Evolutionary conservation across 2,888 invertebrate species (phyloP).

Genomic region (Kryphioiulus occultus): DNA sequence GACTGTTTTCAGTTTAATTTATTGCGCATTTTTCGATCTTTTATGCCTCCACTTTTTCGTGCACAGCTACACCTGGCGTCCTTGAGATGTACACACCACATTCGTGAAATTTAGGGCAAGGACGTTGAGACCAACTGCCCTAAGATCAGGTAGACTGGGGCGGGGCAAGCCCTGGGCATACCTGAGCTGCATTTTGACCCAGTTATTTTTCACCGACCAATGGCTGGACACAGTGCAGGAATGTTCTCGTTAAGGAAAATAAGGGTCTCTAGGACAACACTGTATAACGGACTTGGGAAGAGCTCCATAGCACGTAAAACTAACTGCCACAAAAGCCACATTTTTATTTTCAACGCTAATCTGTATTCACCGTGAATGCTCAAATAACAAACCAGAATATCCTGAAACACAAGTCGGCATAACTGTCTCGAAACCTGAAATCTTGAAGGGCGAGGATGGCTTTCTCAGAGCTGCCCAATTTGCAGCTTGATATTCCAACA

Average conservation of each 20-base stretch:
- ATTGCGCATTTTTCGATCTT: conserved; percentile 3
- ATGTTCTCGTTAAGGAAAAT: background rate
- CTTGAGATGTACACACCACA: conserved; percentile 38
- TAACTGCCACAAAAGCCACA: background rate
- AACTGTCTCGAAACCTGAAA: background rate
- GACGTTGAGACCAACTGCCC: conserved; percentile 45
- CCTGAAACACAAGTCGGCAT: background rate
- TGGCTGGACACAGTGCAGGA: background rate
- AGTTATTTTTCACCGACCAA: background rate
- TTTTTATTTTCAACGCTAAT: background rate
- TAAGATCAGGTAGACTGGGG: conserved; percentile 39
- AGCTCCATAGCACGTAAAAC: background rate
- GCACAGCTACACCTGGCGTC: conserved; percentile 43
- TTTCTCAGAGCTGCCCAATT: background rate
- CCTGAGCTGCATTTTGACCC: conserved; percentile 37
- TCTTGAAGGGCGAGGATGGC: conserved; percentile 15
- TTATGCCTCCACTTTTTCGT: conserved; percentile 10
- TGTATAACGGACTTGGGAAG: background rate
- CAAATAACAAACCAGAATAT: background rate
- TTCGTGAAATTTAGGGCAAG: conserved; percentile 48
- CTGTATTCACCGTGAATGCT: background rate
- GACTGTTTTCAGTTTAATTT: background rate
- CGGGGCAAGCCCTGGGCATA: conserved; percentile 45
- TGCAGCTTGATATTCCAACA: background rate
- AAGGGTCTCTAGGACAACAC: background rate